phyloP scores from a whole-genome alignment of 2,888 invertebrate genomes.

The Trissolcus brochymenae region DNA sequence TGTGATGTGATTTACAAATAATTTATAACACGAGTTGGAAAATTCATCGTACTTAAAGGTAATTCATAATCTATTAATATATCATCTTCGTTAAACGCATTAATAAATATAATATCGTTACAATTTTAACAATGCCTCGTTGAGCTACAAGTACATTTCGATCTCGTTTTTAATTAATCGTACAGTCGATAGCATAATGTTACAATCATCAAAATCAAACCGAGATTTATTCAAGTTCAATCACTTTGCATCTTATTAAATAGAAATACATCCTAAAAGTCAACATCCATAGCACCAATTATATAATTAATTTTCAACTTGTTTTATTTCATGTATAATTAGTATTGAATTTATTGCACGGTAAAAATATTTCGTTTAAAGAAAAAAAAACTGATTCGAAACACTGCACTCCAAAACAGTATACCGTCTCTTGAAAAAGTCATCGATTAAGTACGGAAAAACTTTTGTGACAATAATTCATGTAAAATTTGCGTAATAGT shows the following conservation, averaged over 20 bases:
- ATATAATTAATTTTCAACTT: slow-evolving; percentile 6
- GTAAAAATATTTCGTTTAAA: slow-evolving; percentile 5
- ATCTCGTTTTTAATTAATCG: neutral
- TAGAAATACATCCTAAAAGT: neutral
- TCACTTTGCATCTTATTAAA: no score
- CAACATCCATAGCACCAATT: slow-evolving; percentile 29
- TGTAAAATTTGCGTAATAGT: no score
- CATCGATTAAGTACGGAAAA: no score
- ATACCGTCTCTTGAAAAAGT: no score
- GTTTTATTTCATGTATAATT: slow-evolving; percentile 9
- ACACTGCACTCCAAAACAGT: no score
- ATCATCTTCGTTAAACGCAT: slow-evolving; percentile 34
- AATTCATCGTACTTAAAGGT: slow-evolving; percentile 22
- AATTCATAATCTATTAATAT: slow-evolving; percentile 13
- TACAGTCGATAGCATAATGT: no score
- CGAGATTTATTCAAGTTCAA: neutral
- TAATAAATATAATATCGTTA: slow-evolving; percentile 54
- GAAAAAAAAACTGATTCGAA: neutral
- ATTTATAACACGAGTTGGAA: slow-evolving; percentile 25
- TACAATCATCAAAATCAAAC: neutral
- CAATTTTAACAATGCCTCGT: slow-evolving; percentile 58
- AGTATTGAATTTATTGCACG: slow-evolving; percentile 23
- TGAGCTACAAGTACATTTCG: slow-evolving; percentile 50
- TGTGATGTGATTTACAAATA: slow-evolving; percentile 37
- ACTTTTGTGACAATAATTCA: no score